phyloP scores from a whole-genome alignment of 2,113 vertebrate genomes.

The Rhombomys opimus region DNA sequence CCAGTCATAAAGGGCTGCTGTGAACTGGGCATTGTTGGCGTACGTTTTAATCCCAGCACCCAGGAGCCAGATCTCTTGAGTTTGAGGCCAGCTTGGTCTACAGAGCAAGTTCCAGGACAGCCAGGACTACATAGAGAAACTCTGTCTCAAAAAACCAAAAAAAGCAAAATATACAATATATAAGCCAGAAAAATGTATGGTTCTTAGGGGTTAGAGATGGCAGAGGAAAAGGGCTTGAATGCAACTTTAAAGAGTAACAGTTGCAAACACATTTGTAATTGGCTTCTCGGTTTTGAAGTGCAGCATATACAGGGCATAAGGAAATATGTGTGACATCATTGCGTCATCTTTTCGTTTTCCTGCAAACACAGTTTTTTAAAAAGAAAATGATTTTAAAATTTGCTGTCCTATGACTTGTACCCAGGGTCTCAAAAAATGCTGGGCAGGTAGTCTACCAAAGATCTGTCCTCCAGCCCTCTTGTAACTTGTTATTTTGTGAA shows the following conservation, averaged over 20 bases:
- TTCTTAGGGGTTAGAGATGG: neutral
- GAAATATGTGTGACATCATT: neutral
- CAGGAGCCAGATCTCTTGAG: neutral
- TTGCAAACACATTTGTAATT: neutral
- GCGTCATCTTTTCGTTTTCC: neutral
- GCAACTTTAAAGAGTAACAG: neutral
- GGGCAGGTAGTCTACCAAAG: neutral
- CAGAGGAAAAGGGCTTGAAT: neutral
- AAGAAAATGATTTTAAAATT: neutral
- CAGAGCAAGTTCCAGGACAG: neutral
- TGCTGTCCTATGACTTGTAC: neutral
- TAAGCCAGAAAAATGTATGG: neutral
- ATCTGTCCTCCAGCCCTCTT: neutral
- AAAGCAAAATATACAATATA: neutral
- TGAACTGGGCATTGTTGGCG: neutral
- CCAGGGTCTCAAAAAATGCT: neutral
- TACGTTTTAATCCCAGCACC: neutral
- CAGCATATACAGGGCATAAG: neutral
- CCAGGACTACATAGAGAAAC: neutral
- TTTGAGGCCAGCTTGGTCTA: neutral
- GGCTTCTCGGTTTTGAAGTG: conserved; percentile 9
- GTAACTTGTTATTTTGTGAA: neutral
- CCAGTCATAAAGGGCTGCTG: neutral
- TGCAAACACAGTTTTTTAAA: conserved; percentile 27
- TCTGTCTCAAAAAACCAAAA: neutral